These are phyloP conservation scores for Drosophila putrida DNA, from an alignment of 2,888 invertebrate genomes.

Conservation along the genomic window DNA sequence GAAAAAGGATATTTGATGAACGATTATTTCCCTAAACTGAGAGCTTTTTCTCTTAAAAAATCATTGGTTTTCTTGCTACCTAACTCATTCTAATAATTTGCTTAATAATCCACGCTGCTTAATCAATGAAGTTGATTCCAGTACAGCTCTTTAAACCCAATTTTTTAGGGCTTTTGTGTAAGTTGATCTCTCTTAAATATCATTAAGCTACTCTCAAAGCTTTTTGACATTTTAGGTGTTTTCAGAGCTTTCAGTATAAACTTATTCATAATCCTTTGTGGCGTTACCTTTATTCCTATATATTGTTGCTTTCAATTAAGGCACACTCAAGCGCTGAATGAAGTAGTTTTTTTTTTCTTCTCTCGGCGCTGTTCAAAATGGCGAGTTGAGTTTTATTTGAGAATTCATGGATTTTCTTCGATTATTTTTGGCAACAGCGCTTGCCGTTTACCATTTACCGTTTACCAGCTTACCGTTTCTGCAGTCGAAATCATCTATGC, in stretches of 20 bases:
- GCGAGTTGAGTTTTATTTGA: constrained; percentile 15
- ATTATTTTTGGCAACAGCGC: constrained; percentile 30
- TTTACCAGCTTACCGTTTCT: constrained; percentile 3
- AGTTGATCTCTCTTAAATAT: not conserved
- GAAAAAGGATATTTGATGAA: not conserved
- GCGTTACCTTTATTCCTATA: not conserved
- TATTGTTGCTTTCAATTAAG: constrained; percentile 14
- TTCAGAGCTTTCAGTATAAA: not conserved
- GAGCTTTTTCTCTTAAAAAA: not conserved
- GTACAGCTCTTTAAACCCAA: not conserved
- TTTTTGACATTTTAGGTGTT: not conserved
- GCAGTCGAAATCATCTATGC: constrained; percentile 38
- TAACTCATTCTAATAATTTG: not conserved
- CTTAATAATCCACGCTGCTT: not conserved
- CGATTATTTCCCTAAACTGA: not conserved
- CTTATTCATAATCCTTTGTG: not conserved
- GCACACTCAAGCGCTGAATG: constrained; percentile 9
- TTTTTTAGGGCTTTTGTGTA: not conserved
- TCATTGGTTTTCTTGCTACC: too few species aligned
- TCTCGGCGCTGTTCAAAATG: not conserved
- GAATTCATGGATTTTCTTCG: constrained; percentile 19
- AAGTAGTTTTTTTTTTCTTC: constrained; percentile 4
- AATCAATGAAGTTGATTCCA: not conserved
- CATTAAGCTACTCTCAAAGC: not conserved
- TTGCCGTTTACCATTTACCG: constrained; percentile 5